Evolutionary conservation across 2,888 invertebrate genomes (phyloP).

Genomic region (Apantesis nais): DNA sequence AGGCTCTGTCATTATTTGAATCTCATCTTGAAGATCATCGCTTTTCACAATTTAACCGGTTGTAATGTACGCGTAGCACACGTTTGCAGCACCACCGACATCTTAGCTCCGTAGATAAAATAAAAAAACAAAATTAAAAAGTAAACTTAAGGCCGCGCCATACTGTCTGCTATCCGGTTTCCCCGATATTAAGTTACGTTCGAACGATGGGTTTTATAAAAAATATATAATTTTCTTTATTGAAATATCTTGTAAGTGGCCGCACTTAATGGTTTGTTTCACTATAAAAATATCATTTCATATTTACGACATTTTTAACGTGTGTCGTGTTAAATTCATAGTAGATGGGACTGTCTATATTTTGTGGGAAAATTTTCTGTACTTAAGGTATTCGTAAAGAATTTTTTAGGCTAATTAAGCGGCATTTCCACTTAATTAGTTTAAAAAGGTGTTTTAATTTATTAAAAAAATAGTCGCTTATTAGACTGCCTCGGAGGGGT

Average conservation of each 20-base stretch:
- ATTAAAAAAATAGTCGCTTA: neutral
- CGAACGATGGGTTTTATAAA: constrained; percentile 69
- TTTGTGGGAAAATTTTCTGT: neutral
- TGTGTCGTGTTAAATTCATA: constrained; percentile 19
- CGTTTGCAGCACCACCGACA: constrained; percentile 67
- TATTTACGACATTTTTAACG: constrained; percentile 35
- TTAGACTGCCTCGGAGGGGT: no score
- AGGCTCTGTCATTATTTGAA: neutral
- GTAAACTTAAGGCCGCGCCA: constrained; percentile 81
- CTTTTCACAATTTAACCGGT: neutral
- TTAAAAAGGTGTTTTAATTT: neutral
- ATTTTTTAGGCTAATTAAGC: neutral
- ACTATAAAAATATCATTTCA: constrained; percentile 40
- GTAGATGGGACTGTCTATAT: neutral
- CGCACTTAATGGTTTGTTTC: constrained; percentile 43
- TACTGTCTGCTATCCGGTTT: constrained; percentile 85
- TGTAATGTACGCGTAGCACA: neutral
- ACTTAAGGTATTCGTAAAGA: neutral
- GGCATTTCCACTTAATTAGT: neutral
- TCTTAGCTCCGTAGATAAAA: constrained; percentile 68
- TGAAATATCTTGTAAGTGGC: constrained; percentile 64
- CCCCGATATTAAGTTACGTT: constrained; percentile 79
- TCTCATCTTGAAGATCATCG: neutral
- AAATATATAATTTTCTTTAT: constrained; percentile 75
- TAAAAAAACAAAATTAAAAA: constrained; percentile 73